phyloP scores from a whole-genome alignment of 2,888 invertebrate genomes.

The Hoplodrina blanda region DNA sequence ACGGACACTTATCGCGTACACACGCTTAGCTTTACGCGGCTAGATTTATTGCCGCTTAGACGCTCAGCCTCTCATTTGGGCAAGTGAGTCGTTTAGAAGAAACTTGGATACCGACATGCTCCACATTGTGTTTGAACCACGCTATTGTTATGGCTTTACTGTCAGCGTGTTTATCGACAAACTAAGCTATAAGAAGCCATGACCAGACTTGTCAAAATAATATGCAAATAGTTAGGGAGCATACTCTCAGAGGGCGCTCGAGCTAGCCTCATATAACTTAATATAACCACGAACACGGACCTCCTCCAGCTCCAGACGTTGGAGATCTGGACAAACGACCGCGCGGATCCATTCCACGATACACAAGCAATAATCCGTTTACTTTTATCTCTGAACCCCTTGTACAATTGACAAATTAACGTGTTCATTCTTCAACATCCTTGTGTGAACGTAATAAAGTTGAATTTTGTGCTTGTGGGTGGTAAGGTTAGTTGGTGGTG shows the following conservation, averaged over 20 bases:
- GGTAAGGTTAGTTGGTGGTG: slow-evolving; percentile 56
- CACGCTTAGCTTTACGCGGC: slow-evolving; percentile 22
- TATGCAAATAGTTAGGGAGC: slow-evolving; percentile 31
- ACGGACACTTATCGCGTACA: slow-evolving; percentile 34
- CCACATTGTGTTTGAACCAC: background rate
- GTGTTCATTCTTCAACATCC: slow-evolving; percentile 30
- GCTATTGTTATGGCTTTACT: background rate
- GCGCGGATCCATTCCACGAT: slow-evolving; percentile 81
- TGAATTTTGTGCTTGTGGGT: slow-evolving; percentile 34
- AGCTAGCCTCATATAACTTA: slow-evolving; percentile 55
- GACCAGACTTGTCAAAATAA: background rate
- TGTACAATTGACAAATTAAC: slow-evolving; percentile 73
- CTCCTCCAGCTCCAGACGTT: slow-evolving; percentile 53
- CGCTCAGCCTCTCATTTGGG: slow-evolving; percentile 17
- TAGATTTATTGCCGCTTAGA: slow-evolving; percentile 36
- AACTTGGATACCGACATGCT: background rate
- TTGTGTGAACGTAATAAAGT: slow-evolving; percentile 59
- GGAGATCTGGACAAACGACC: slow-evolving; percentile 70
- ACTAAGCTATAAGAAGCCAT: background rate
- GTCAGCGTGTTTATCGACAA: background rate
- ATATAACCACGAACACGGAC: slow-evolving; percentile 49
- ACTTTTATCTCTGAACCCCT: slow-evolving; percentile 88
- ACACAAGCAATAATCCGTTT: slow-evolving; percentile 88
- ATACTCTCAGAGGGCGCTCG: slow-evolving; percentile 13
- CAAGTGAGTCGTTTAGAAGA: slow-evolving; percentile 1